Base-by-base conservation (phyloP, 1,140 invertebrate genomes). In the Scaptomyza montana region DNA sequence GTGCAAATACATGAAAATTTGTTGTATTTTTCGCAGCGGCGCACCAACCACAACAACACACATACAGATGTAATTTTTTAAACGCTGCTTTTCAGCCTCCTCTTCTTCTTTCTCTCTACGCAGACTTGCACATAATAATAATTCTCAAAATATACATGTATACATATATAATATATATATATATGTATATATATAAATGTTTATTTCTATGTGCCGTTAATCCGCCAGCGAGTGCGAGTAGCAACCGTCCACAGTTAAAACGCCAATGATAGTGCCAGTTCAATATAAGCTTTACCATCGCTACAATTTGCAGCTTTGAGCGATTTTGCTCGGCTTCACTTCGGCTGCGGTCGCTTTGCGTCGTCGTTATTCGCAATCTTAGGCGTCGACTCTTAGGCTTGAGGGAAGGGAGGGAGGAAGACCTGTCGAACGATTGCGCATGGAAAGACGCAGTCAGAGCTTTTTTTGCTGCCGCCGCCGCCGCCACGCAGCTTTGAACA, bases 241-340 rank as follows among this genome's bases (percentile, higher is more conserved):
- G 87, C 87, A 90, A 90, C 87, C 90, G 91, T 92, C 85, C 90
- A 92, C 89, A 89, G 90, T 92, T 92, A 85, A 91, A 92, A 92
- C 89, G 90, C 90, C 89, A 92, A 92, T 91, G 90, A 89, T 86
- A 86, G 90, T 91, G 82, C 77, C 77, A 77, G 61, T 61, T 57
- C 64, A 68, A 25, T 65, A 53, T 57, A 47, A 57, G 66, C 60
- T 53, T 57, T 50, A 65, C 69, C 60, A 50, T 53, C 73, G 50
- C 51, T 49, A 36, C 64, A 46, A 64, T 64, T 86, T 85, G 73
- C 78, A 79, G 46, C 66, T 74, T 67, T 50, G 63, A 59, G 72
- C 77, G 43, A 65, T 63, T 51, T 50, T 33, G 43, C 64, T 85
- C 60, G 68, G 56, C 64, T 62, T 2, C 28, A 21, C 50, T 47